Evolutionary conservation across 2,888 invertebrate species (phyloP).

Genomic region (Eilema griseolum): DNA sequence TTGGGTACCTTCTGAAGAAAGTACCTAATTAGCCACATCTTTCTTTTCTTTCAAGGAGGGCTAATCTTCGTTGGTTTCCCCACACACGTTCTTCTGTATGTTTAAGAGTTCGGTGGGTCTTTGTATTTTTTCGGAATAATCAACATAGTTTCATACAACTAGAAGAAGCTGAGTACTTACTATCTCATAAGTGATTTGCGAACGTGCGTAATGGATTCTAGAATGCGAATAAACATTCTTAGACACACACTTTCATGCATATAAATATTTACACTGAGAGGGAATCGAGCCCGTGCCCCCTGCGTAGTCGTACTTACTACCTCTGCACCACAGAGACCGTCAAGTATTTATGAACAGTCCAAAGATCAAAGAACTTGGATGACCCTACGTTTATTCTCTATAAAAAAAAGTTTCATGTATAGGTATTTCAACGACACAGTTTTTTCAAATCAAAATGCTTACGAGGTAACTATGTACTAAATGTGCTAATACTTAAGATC

Average conservation of each 20-base stretch:
- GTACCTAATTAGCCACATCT: no score
- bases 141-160: no score
- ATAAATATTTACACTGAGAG: no score
- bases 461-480: neutral
- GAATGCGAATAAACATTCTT: no score
- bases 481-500: neutral
- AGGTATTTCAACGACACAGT: neutral
- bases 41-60: neutral
- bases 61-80: neutral
- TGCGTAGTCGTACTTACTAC: no score
- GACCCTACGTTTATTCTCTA: neutral
- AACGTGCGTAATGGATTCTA: no score
- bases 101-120: no score
- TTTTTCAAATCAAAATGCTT: neutral
- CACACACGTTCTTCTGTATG: no score
- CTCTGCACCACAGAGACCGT: no score
- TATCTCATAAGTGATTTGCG: neutral
- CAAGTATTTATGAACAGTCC: neutral
- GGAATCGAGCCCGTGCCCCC: no score
- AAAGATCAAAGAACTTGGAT: neutral
- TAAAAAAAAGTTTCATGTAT: neutral
- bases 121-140: no score
- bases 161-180: neutral
- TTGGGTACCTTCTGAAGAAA: neutral
- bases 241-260: no score